A percentile compares a stretch with the other conserved stretches of the same genome.
Conservation (phyloP, 2,888 invertebrate species). For the Caenorhabditis imperialis region DNA sequence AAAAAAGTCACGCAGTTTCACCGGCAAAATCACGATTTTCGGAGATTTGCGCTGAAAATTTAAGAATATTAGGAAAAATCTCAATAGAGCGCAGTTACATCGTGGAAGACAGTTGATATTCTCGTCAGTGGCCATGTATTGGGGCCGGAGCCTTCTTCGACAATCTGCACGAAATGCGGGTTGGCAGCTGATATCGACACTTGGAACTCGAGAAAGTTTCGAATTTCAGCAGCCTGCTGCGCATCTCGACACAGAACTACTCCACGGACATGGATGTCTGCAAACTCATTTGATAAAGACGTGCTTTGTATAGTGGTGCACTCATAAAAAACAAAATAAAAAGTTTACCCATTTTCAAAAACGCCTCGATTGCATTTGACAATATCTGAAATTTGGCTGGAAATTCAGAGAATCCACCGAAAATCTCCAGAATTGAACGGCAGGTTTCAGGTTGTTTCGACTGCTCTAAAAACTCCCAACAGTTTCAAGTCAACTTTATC, state of each 20-base stretch:
- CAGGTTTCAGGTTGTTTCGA: background rate
- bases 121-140: slow-evolving; percentile 30
- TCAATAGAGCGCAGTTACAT: slow-evolving; percentile 10
- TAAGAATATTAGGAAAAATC: background rate
- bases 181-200: slow-evolving; percentile 1
- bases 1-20: slow-evolving; percentile 29
- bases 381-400: slow-evolving; percentile 38
- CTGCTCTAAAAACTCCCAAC: background rate
- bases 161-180: slow-evolving; percentile 10
- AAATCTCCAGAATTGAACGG: slow-evolving; percentile 14
- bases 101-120: slow-evolving; percentile 39
- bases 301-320: no score
- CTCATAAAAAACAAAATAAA: no score
- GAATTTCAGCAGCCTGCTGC: slow-evolving; percentile 27
- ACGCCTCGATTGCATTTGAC: slow-evolving; percentile 23
- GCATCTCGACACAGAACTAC: slow-evolving; percentile 39
- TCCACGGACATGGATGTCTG: slow-evolving; percentile 36
- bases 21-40: slow-evolving; percentile 36
- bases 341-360: slow-evolving; percentile 42
- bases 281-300: no score
- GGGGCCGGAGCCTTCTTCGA: slow-evolving; percentile 20
- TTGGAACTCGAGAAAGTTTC: slow-evolving; percentile 25
- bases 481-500: background rate
- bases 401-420: slow-evolving; percentile 45
- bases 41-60: slow-evolving; percentile 28